phyloP scores from a whole-genome alignment of 1,140 invertebrate species.

The Mycetomoellerius zeteki region DNA sequence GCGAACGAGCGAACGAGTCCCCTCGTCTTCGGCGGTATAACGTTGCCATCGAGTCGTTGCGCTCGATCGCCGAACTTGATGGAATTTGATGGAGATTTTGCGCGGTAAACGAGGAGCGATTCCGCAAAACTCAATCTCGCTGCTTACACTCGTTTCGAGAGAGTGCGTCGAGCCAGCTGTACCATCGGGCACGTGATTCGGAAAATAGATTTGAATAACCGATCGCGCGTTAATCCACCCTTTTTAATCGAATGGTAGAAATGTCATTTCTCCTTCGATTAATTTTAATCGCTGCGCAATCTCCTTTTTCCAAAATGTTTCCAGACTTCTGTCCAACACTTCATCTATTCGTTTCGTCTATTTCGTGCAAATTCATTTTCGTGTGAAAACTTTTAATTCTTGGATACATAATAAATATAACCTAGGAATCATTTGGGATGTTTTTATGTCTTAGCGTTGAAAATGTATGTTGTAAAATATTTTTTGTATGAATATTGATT shows the following conservation, averaged over 20 bases:
- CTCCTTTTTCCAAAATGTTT: not conserved
- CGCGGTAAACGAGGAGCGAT: slow-evolving; percentile 60
- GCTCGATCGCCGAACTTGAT: slow-evolving; percentile 56
- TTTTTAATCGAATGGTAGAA: slow-evolving; percentile 35
- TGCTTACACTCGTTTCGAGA: slow-evolving; percentile 58
- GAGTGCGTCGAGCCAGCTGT: slow-evolving; percentile 35
- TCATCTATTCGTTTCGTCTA: slow-evolving; percentile 34
- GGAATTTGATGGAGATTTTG: slow-evolving; percentile 64
- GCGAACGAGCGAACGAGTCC: not conserved
- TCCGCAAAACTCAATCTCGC: slow-evolving; percentile 62
- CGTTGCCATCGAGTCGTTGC: slow-evolving; percentile 46
- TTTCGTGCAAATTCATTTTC: slow-evolving; percentile 57
- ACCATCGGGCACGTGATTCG: slow-evolving; percentile 29
- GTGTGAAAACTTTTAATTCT: slow-evolving; percentile 39
- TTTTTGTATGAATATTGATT: too few species aligned
- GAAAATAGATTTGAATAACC: slow-evolving; percentile 70
- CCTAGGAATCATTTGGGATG: too few species aligned
- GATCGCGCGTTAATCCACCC: slow-evolving; percentile 62
- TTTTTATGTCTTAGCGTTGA: too few species aligned
- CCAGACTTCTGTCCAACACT: not conserved
- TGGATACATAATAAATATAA: not conserved
- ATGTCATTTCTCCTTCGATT: slow-evolving; percentile 22
- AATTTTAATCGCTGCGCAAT: slow-evolving; percentile 21
- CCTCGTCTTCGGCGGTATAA: slow-evolving; percentile 44
- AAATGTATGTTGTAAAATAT: too few species aligned